Evolutionary conservation across 2,113 vertebrate species (phyloP).

Genomic region (Nothocercus nigrocapillus): DNA sequence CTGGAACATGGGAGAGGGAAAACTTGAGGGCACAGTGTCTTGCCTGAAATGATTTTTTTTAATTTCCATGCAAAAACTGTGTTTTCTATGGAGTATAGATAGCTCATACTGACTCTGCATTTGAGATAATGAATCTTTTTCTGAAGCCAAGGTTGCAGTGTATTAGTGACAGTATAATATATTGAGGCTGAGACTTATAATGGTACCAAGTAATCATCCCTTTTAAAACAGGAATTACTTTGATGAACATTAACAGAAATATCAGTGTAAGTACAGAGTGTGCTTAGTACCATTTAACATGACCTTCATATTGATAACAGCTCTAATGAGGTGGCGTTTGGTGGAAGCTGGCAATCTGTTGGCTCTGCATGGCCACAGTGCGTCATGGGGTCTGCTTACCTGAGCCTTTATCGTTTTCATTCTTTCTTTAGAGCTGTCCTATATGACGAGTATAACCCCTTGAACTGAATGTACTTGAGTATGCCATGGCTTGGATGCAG

Average conservation of each 20-base stretch:
- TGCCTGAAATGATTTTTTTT: neutral
- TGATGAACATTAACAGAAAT: conserved; percentile 70
- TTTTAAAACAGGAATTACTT: conserved; percentile 73
- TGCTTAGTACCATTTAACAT: conserved; percentile 70
- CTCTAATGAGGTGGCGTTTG: conserved; percentile 53
- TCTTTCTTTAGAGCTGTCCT: neutral
- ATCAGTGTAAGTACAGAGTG: conserved; percentile 55
- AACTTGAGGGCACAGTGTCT: neutral
- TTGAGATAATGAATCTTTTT: conserved; percentile 66
- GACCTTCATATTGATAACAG: conserved; percentile 61
- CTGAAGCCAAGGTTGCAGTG: conserved; percentile 56
- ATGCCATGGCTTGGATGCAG: neutral
- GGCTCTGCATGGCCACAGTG: neutral
- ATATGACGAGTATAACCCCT: neutral
- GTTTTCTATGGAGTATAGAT: conserved; percentile 2
- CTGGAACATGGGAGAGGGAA: neutral
- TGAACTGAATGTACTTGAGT: neutral
- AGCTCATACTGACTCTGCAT: conserved; percentile 31
- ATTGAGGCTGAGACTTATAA: conserved; percentile 56
- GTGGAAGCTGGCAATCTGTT: neutral
- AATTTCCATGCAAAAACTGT: neutral
- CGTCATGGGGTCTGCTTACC: neutral
- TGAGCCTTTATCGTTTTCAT: neutral
- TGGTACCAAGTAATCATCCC: conserved; percentile 61
- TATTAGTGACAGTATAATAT: conserved; percentile 61